Evolutionary conservation across 1,140 invertebrate species (phyloP).

Genomic region (Drosophila ohnishii): DNA sequence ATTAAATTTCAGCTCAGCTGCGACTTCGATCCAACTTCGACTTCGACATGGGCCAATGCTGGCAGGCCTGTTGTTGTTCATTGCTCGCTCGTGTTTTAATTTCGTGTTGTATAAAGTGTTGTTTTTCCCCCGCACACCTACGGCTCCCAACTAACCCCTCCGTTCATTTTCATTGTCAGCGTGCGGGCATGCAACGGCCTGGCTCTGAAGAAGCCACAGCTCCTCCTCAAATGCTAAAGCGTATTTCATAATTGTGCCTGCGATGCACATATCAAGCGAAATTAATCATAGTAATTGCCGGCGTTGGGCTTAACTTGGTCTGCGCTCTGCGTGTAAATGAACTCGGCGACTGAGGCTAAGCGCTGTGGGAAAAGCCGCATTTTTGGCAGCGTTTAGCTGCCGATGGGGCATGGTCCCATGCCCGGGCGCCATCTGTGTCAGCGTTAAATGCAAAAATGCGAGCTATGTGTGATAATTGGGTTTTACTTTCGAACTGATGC

Average conservation of each 20-base stretch:
- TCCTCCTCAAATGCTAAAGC: conserved; percentile 66
- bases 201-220: neutral
- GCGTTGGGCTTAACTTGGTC: conserved; percentile 22
- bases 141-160: neutral
- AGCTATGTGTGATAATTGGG: conserved; percentile 63
- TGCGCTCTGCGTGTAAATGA: conserved; percentile 77
- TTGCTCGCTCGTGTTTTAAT: conserved; percentile 79
- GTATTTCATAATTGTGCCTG: conserved; percentile 75
- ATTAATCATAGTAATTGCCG: conserved; percentile 74
- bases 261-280: conserved; percentile 55
- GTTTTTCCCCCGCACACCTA: conserved; percentile 7
- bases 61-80: conserved; percentile 34
- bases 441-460: conserved; percentile 66
- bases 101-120: conserved; percentile 76
- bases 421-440: conserved; percentile 72
- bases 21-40: conserved; percentile 54
- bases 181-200: conserved; percentile 75
- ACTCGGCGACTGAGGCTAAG: conserved; percentile 45
- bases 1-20: conserved; percentile 79
- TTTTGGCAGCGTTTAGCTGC: conserved; percentile 59
- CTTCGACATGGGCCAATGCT: conserved; percentile 75
- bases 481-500: conserved; percentile 57
- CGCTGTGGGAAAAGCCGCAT: conserved; percentile 69
- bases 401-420: conserved; percentile 8
- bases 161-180: conserved; percentile 71